Evolutionary conservation across 2,113 vertebrate genomes (phyloP), one percentile per base, ranked within the genome.

Genomic region (Lamprotornis superbus): DNA sequence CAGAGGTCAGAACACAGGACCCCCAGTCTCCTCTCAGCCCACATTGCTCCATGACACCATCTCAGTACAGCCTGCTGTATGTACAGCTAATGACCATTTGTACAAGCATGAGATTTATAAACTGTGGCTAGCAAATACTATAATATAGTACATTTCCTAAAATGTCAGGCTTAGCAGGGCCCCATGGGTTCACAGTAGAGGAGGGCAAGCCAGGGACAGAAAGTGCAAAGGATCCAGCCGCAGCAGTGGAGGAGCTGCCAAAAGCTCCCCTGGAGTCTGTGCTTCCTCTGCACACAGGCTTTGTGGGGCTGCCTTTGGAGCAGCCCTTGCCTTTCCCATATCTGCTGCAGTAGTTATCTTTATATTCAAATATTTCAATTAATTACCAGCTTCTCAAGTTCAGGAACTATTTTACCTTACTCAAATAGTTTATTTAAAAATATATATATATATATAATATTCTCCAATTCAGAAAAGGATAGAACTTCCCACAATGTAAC

Each of bases 361-460:
- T 47, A 39, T 46, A 95, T 73, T 96, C 94, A 93, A 96, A 91
- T 94, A 96, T 56, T 95, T 94, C 95, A 95, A 95, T 97, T 97
- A 97, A 95, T 96, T 97, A 98, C 89, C 97, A 96, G 93, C 91
- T 96, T 98, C 94, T 97, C 96, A 96, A 97, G 96, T 94, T 98
- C 96, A 98, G 83, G 37, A 97, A 97, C 97, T 97, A 97, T 96
- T 98, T 98, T 95, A 97, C 97, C 98, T 98, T 98, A 98, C 94
- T 97, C 96, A 98, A 98, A 98, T 98, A 98, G 97, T 98, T 98
- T 98, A 98, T 98, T 97, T 98, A 97, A 98, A 98, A 98, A 98
- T 97, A 97, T 97, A 97, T 94, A 87, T 97, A 97, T 98, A 95
- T 96, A 98, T 98, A 98, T 98, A 98, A 97, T 98, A 97, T 97